These are phyloP conservation scores for Pica pica DNA, from an alignment of 2,113 vertebrate genomes.

Conservation along the genomic window DNA sequence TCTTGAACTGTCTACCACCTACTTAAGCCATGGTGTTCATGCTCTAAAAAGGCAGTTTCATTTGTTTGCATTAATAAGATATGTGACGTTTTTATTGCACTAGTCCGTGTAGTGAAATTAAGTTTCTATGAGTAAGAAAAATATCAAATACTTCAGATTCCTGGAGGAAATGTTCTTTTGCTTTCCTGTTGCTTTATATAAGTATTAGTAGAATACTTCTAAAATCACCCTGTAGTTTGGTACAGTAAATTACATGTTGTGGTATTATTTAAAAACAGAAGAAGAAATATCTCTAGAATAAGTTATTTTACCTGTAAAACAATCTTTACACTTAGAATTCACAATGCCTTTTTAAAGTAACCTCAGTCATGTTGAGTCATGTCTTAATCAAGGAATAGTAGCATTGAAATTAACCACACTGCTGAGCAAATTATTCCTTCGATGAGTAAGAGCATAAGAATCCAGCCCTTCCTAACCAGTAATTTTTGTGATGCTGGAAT, in stretches of 20 bases:
- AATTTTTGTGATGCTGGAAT: background rate
- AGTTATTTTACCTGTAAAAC: background rate
- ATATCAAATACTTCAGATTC: conserved; percentile 52
- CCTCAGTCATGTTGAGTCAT: conserved; percentile 3
- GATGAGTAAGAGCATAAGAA: conserved; percentile 17
- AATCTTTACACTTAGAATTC: background rate
- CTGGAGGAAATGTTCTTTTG: conserved; percentile 53
- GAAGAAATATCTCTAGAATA: background rate
- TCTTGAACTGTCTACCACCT: conserved; percentile 60
- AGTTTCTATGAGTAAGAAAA: conserved; percentile 61
- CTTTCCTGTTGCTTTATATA: conserved; percentile 48
- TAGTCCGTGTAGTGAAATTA: conserved; percentile 60
- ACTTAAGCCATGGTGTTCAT: conserved; percentile 45
- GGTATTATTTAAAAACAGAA: background rate
- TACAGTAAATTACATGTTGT: background rate
- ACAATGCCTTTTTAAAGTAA: background rate
- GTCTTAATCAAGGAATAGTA: background rate
- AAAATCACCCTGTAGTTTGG: conserved; percentile 3
- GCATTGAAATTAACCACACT: background rate
- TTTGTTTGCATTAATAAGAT: conserved; percentile 69
- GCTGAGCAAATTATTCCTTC: conserved; percentile 7
- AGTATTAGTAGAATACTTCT: conserved; percentile 26
- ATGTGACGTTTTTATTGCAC: conserved; percentile 65
- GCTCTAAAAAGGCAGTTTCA: conserved; percentile 59
- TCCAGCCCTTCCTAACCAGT: background rate